A percentile compares a stretch with the other conserved stretches of the same genome.
phyloP scores from a whole-genome alignment of 2,113 vertebrate species.

The Cheirogaleus medius region DNA sequence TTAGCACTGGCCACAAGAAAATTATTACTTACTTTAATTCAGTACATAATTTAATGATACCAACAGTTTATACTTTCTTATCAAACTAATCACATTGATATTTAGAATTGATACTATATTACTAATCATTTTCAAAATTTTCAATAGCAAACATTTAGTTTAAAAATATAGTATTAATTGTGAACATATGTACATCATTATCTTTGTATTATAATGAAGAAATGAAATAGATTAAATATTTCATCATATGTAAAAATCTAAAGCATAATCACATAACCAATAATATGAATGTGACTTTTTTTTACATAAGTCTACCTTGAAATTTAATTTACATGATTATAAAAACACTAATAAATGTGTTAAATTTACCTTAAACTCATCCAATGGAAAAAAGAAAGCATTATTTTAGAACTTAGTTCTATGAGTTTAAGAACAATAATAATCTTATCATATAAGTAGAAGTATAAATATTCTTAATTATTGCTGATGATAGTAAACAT shows the following conservation, averaged over 20 bases:
- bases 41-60: neutral
- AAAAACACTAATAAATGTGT: neutral
- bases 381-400: neutral
- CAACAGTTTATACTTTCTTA: neutral
- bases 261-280: neutral
- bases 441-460: neutral
- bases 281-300: neutral
- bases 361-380: neutral
- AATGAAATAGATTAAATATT: slow-evolving; percentile 4
- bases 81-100: neutral
- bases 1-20: neutral
- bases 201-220: neutral
- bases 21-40: neutral
- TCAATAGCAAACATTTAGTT: neutral
- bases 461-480: neutral
- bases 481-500: neutral
- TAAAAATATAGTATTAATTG: neutral
- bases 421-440: neutral
- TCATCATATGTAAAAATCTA: neutral
- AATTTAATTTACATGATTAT: neutral
- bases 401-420: neutral
- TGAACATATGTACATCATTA: neutral
- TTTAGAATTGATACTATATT: neutral
- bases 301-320: neutral
- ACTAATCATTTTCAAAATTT: neutral